Percentiles rank a stretch among this genome's conserved stretches.
phyloP scores from a whole-genome alignment of 2,113 vertebrate species.

The Cebus imitator region DNA sequence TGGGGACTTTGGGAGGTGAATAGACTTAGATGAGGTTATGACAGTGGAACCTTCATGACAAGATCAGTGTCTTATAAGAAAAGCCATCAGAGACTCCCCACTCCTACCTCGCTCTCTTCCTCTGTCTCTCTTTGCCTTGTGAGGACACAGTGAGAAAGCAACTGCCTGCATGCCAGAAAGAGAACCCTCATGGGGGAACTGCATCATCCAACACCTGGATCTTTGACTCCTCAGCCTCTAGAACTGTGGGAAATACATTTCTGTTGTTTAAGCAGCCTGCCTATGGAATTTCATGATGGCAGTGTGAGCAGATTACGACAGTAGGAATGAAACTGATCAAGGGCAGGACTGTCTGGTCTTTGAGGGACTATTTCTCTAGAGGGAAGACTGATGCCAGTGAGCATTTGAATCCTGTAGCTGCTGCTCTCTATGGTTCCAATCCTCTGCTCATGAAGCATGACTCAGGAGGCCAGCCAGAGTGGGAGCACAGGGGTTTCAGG shows the following conservation, averaged over 20 bases:
- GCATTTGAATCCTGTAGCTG: neutral
- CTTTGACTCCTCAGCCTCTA: neutral
- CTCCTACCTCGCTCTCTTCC: neutral
- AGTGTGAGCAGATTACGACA: neutral
- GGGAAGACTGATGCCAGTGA: neutral
- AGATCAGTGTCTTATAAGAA: neutral
- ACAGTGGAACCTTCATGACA: neutral
- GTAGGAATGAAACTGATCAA: neutral
- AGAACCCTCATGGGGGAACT: neutral
- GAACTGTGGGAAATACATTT: neutral
- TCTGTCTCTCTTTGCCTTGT: neutral
- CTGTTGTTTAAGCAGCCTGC: neutral
- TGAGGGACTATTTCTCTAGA: neutral
- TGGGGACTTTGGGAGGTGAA: neutral
- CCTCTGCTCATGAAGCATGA: neutral
- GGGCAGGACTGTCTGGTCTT: neutral
- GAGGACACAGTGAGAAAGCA: neutral
- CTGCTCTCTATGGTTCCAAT: neutral
- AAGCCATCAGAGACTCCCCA: neutral
- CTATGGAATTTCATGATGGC: neutral
- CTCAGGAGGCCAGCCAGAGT: neutral
- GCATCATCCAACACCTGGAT: neutral
- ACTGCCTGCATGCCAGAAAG: neutral
- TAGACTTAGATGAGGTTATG: neutral
- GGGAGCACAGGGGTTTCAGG: neutral